Evolutionary conservation across 2,888 invertebrate genomes (phyloP), one percentile per base, ranked within the genome.

Genomic region (Ellobium chinense): DNA sequence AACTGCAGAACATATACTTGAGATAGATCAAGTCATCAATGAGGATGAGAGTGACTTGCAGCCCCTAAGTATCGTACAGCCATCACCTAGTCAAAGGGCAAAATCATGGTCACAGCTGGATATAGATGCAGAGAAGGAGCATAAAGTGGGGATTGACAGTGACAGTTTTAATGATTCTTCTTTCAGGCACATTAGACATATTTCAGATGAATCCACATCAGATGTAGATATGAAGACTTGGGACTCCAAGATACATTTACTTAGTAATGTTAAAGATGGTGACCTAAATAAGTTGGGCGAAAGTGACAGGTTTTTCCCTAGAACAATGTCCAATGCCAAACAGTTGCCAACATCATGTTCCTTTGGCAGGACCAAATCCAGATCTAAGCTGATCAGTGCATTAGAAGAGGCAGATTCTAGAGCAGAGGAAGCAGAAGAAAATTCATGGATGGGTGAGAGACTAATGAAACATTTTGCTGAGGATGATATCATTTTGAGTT

Each of bases 341-440:
- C n/a, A 39, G 24, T 37, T 2, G 0, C 0, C 66, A 37, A 29
- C 27, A 1, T 18, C n/a, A 65, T 34, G 3, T 18, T 27, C 39
- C 12, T 7, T 70, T 70, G 39, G 37, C 36, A 18, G 24, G 37
- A 27, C 2, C n/a, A 75, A 63, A 65, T 9, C 31, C 29, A n/a
- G 14, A 39, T 70, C 78, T n/a, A 78, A 70, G 34, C 63, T 78
- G 27, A 60, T 78, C 29, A 46, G 46, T 69, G 78, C 78, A 34
- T 54, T 78, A 34, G 70, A 78, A 39, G 60, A 39, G 18, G 70
- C 63, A 12, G 78, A 78, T 14, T 29, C 24, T 27, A 78, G 9
- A 46, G 70, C 46, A 31, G 60, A 72, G 27, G 46, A 70, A 27
- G 60, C 34, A 34, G 80, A 70, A 24, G 77, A 39, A 70, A 56